Evolutionary conservation across 2,888 invertebrate species (phyloP).

Genomic region (Agrochola circellaris): DNA sequence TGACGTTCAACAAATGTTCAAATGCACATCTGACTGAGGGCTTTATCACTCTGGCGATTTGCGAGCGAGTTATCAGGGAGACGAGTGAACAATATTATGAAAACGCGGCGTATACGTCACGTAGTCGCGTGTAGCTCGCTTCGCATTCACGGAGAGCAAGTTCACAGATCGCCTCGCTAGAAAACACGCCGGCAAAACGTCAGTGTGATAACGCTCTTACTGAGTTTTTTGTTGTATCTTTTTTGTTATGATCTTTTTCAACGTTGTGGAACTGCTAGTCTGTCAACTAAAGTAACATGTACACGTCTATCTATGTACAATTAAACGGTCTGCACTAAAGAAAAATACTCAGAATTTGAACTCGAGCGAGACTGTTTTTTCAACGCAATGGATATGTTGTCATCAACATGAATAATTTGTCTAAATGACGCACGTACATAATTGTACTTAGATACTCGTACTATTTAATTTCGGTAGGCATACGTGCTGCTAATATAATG

Average conservation of each 20-base stretch:
- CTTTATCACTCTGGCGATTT: too few species aligned
- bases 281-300: conserved; percentile 46
- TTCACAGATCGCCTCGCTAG: too few species aligned
- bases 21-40: conserved; percentile 12
- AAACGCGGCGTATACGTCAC: too few species aligned
- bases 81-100: too few species aligned
- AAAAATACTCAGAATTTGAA: conserved; percentile 41
- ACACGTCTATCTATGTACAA: conserved; percentile 8
- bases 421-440: conserved; percentile 41
- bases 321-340: conserved; percentile 30
- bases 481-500: neutral
- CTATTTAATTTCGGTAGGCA: conserved; percentile 22
- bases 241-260: neutral
- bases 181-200: too few species aligned
- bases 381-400: conserved; percentile 18
- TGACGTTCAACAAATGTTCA: conserved; percentile 10
- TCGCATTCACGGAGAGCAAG: too few species aligned
- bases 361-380: conserved; percentile 37
- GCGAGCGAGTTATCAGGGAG: too few species aligned
- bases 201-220: neutral
- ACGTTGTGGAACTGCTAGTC: conserved; percentile 3
- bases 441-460: conserved; percentile 19
- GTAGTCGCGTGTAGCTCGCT: too few species aligned
- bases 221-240: conserved; percentile 4
- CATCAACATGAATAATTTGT: conserved; percentile 32